These are phyloP conservation scores for Ommatoiulus sabulosus DNA, from an alignment of 2,888 invertebrate genomes.

Conservation along the genomic window DNA sequence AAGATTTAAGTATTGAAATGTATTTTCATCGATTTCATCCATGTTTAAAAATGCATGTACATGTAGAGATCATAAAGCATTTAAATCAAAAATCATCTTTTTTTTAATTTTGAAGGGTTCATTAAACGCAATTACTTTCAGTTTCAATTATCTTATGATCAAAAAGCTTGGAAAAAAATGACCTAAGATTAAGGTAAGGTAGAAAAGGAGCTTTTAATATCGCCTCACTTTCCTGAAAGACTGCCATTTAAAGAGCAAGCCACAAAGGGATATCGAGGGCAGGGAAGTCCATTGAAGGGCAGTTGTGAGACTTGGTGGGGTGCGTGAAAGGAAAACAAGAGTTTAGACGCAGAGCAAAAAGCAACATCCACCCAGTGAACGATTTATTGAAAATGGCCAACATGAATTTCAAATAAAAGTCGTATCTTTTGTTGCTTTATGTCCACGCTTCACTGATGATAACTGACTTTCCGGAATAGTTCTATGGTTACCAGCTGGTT, in stretches of 20 bases:
- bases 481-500: slow-evolving; percentile 59
- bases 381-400: slow-evolving; percentile 51
- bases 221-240: not conserved
- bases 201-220: not conserved
- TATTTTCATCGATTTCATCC: too few relatives aligned
- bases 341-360: not conserved
- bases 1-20: too few relatives aligned
- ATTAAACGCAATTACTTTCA: too few relatives aligned
- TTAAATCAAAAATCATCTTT: too few relatives aligned
- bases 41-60: too few relatives aligned
- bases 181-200: not conserved
- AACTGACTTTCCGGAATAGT: slow-evolving; percentile 58
- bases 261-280: slow-evolving; percentile 13
- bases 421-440: slow-evolving; percentile 56
- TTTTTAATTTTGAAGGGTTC: too few relatives aligned
- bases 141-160: too few relatives aligned
- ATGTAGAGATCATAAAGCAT: too few relatives aligned
- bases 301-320: slow-evolving; percentile 38
- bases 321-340: slow-evolving; percentile 30
- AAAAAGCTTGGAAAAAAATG: not conserved
- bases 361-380: slow-evolving; percentile 21
- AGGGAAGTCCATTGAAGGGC: slow-evolving; percentile 12
- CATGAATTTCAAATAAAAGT: slow-evolving; percentile 59
- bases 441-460: slow-evolving; percentile 58
- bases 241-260: not conserved